Base-by-base conservation (phyloP, 2,888 invertebrate genomes). In the Polylopha cassiicola region DNA sequence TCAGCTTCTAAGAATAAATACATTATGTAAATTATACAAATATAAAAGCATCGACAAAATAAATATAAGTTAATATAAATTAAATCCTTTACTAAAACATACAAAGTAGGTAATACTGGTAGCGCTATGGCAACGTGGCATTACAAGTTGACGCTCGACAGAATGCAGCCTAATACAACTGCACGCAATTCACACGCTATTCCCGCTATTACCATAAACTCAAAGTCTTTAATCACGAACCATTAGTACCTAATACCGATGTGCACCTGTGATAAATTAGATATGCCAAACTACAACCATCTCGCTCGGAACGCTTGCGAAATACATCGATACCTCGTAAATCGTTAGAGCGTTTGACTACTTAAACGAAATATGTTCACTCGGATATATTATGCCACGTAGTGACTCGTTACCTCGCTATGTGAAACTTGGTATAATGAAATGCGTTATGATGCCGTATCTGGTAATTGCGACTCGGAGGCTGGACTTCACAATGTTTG, bases 181-280 rank as follows among this genome's bases (percentile, higher is more conserved):
- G n/a, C n/a, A n/a, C n/a, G n/a, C n/a, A n/a, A n/a, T n/a, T n/a
- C n/a, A n/a, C n/a, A n/a, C n/a, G n/a, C n/a, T n/a, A n/a, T n/a
- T n/a, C 9, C 4, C 9, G 17, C 14, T 13, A 16, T 23, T 33
- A 37, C 11, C 21, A 31, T 32, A 37, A 37, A 24, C 15, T 28
- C 15, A 28, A 21, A 11, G 20, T 21, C 10, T 23, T 32, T 32
- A 23, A 29, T 21, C 27, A 26, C 13, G 13, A 23, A 14, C 10
- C 28, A 30, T 17, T 26, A 39, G 15, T 28, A 28, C 16, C 9
- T 9, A n/a, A 16, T 28, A 33, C 23, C 61, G 67, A 73, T 70
- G 71, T 61, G 61, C 68, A 72, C 67, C 71, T 68, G 69, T 66
- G 73, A 76, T 75, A 75, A 78, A 79, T 78, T 76, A 72, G 74